Base-by-base conservation (phyloP, 2,888 invertebrate genomes). In the Sialis lutaria region DNA sequence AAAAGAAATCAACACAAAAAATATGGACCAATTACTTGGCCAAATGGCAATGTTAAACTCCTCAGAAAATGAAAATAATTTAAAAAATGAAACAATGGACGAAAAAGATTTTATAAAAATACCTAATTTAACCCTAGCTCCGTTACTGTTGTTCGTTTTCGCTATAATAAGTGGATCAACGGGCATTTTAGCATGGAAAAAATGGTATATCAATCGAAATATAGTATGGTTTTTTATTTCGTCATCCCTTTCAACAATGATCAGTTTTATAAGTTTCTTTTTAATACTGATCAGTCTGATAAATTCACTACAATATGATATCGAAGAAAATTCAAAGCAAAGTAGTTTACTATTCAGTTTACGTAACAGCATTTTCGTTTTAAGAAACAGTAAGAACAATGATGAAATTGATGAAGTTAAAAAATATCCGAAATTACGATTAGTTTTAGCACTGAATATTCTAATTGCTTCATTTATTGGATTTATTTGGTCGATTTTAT, bases 201-300 rank as follows among this genome's bases (percentile, higher is more conserved):
- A 69, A 51, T 80, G 79, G 79, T 80, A 79, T 57, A 71, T 77
- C 42, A 78, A 79, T 55, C 68, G 70, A 48, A 77, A 79, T 56
- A 79, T 80, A 53, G 69, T 69, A 1, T 72, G 74, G 67, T 66
- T 79, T 52, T 77, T 79, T 53, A 59, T 70, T 42, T 68, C 72
- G 50, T 73, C 75, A 0, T 58, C 70, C 30, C 56, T 77, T 48
- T 73, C 77, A 0, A 67, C 72, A 1, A 9, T 72, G 1, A 66
- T 73, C 1, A 71, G 78, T 0, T 55, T 69, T 0, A 55, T 66
- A 31, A 57, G 56, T 42, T 49, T 62, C 6, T 48, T 59, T 35
- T 40, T 40, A 33, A 42, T 47, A 12, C 12, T 42, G 12, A 31
- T 33, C 8, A 37, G 35, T 47, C n/a, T 47, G 30, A 31, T 42